phyloP scores from a whole-genome alignment of 2,797 vertebrate genomes.

The Florisuga fusca region DNA sequence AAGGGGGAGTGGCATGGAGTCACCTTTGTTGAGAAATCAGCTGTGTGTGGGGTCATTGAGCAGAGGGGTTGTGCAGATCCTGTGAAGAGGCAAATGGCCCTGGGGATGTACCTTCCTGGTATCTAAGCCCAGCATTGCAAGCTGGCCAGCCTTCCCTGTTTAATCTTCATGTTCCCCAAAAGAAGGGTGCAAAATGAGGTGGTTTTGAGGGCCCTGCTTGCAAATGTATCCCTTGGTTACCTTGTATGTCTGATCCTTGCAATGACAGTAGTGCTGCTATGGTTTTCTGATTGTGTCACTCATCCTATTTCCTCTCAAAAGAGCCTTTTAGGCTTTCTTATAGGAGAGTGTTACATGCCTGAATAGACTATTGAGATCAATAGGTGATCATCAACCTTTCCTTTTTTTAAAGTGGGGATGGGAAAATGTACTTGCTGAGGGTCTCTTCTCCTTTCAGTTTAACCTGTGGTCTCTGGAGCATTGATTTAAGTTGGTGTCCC shows the following conservation, averaged over 20 bases:
- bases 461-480: background rate
- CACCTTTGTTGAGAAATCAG: background rate
- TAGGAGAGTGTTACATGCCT: background rate
- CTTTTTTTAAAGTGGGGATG: background rate
- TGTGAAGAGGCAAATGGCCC: background rate
- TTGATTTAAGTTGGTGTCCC: background rate
- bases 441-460: background rate
- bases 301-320: background rate
- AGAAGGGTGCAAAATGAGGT: background rate
- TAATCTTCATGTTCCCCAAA: background rate
- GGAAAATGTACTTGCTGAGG: background rate
- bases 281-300: background rate
- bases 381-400: background rate
- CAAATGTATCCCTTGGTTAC: background rate
- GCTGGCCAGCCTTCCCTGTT: background rate
- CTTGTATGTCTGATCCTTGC: background rate
- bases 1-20: background rate
- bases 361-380: background rate
- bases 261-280: background rate
- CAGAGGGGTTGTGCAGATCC: background rate
- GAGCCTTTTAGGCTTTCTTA: background rate
- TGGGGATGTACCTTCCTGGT: background rate
- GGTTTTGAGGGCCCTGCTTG: background rate
- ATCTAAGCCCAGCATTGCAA: no score
- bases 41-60: background rate